These are phyloP conservation scores for Sporophila hypoxantha DNA, from an alignment of 2,113 vertebrate species.

Conservation along the genomic window DNA sequence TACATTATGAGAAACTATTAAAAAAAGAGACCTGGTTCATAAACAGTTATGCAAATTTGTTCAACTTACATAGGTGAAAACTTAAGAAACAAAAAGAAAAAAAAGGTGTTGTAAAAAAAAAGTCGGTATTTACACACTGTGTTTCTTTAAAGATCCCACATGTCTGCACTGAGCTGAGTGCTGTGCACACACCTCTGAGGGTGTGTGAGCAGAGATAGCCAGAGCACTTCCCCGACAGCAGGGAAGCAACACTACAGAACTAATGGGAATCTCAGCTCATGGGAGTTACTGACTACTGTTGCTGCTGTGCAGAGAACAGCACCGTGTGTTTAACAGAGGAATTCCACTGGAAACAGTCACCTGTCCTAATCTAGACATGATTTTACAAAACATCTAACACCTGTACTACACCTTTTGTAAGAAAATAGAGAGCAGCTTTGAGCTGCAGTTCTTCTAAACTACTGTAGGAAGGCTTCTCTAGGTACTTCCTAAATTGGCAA, in stretches of 20 bases:
- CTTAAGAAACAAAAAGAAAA: background rate
- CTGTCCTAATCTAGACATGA: background rate
- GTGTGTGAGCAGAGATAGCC: background rate
- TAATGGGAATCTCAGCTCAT: background rate
- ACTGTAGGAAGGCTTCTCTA: constrained; percentile 36
- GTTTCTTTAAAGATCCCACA: background rate
- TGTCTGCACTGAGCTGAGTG: background rate
- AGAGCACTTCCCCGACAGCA: background rate
- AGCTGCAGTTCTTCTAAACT: constrained; percentile 62
- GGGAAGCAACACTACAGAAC: background rate
- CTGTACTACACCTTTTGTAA: constrained; percentile 53
- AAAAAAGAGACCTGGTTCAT: background rate
- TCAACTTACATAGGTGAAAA: background rate
- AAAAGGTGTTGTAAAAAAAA: background rate
- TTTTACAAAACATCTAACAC: constrained; percentile 49
- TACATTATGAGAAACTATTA: background rate
- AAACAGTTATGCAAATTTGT: background rate
- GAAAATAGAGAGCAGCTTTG: constrained; percentile 63
- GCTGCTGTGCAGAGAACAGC: background rate
- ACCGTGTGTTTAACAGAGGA: background rate
- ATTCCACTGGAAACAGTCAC: background rate
- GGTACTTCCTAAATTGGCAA: constrained; percentile 48
- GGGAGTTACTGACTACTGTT: background rate
- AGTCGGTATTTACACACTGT: background rate
- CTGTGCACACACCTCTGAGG: background rate